Evolutionary conservation across 2,888 invertebrate genomes (phyloP), one percentile per base, ranked within the genome.

Genomic region (Malacosoma neustria): DNA sequence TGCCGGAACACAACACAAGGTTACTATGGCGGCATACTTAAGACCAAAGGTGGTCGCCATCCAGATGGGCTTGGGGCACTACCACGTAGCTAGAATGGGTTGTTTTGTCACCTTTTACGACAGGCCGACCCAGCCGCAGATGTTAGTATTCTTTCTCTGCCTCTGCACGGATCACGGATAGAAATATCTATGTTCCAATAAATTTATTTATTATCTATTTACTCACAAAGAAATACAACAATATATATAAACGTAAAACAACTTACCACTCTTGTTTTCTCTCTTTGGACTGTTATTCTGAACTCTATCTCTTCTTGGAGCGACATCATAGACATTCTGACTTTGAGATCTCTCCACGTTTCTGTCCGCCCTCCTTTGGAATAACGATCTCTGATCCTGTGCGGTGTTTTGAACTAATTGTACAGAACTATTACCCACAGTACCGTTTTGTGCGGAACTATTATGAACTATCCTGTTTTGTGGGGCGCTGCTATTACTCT

Each of bases 341-440:
- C 84, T 84, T 1, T 64, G 57, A 2, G 81, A 73, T 2, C 84
- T 45, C 47, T 80, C 84, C 0, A 85, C 59, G 43, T 57, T 69
- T 54, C 67, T 61, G 51, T 59, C 3, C 0, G 32, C 48, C 4
- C 61, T 58, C 7, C 4, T 32, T 13, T n/a, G 5, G n/a, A 9
- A 13, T 7, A 14, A 7, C 4, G 13, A 12, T 7, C 7, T 13
- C 12, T 13, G n/a, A 2, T 32, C 13, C 5, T 32, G 13, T 3
- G 14, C 13, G 12, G 31, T 11, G 12, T 31, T 31, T 6, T 11
- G 11, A 6, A 11, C 12, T 12, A 31, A 11, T 11, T 31, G 31
- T 6, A 31, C 11, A 11, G 14, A 31, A 11, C 11, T 22, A 36
- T 36, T 36, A 32, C 13, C 13, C 12, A 13, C 11, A 9, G 11